These are phyloP conservation scores for Pseudomyrmex gracilis DNA, from an alignment of 1,140 invertebrate genomes.

Conservation along the genomic window DNA sequence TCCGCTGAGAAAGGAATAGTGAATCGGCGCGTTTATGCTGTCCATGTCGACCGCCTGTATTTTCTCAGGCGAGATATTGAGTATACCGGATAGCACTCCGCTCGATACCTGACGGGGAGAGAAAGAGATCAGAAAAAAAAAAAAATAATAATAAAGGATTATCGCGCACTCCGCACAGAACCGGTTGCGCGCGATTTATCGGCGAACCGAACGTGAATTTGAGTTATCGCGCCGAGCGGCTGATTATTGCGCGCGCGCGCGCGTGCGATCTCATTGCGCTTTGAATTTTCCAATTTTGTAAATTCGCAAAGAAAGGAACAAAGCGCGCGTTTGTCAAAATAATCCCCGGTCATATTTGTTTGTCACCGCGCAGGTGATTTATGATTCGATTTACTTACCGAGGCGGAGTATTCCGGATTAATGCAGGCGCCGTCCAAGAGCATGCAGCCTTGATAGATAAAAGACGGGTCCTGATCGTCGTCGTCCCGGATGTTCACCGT, in stretches of 20 bases:
- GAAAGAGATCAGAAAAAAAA: too few species aligned
- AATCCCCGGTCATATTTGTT: not conserved
- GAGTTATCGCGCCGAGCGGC: constrained; percentile 2
- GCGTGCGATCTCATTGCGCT: constrained; percentile 1
- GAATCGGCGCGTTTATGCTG: constrained; percentile 92
- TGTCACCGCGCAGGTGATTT: constrained; percentile 5
- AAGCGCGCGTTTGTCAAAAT: not conserved
- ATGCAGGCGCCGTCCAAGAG: constrained; percentile 92
- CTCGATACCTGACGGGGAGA: constrained; percentile 89
- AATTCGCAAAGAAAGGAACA: not conserved
- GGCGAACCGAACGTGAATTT: constrained; percentile 32
- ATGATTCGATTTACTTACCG: constrained; percentile 84
- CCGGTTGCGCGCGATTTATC: constrained; percentile 60
- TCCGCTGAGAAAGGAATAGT: constrained; percentile 93
- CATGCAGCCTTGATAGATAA: constrained; percentile 93
- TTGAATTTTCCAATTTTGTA: constrained; percentile 5
- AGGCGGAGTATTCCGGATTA: constrained; percentile 92
- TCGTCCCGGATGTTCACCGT: constrained; percentile 95
- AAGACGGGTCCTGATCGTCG: constrained; percentile 95
- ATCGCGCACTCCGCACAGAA: constrained; percentile 33
- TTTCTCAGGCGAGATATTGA: constrained; percentile 94
- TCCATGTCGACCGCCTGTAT: constrained; percentile 96
- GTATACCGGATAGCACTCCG: constrained; percentile 91
- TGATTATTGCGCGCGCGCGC: constrained; percentile 4
- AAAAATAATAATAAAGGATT: not conserved